Percentiles rank a stretch among this genome's conserved stretches.
Conservation (phyloP, 1,140 invertebrate genomes). For the Lordiphosa collinella region DNA sequence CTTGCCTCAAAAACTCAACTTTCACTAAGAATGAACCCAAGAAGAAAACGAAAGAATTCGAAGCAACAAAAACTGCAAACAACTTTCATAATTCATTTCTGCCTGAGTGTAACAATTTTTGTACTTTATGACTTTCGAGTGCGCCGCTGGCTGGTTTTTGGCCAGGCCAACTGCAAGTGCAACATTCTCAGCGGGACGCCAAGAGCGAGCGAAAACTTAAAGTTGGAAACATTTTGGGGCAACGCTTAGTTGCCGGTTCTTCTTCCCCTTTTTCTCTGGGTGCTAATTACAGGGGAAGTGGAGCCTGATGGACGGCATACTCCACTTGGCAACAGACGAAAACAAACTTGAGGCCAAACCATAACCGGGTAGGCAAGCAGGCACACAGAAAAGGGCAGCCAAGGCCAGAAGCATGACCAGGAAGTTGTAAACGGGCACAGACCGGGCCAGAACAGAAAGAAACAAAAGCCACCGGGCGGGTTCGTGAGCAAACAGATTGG, state of each 20-base stretch:
- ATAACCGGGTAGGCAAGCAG: slow-evolving; percentile 34
- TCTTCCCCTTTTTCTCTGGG: not conserved
- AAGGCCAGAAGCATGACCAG: slow-evolving; percentile 65
- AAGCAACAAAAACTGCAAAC: slow-evolving; percentile 51
- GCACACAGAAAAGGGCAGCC: slow-evolving; percentile 31
- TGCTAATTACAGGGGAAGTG: slow-evolving; percentile 64
- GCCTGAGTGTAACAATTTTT: slow-evolving; percentile 76
- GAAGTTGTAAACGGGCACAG: slow-evolving; percentile 66
- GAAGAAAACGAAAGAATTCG: not conserved
- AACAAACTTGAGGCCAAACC: slow-evolving; percentile 68
- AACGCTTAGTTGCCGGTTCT: slow-evolving; percentile 12
- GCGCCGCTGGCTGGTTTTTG: slow-evolving; percentile 39
- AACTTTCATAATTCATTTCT: slow-evolving; percentile 77
- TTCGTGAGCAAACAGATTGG: slow-evolving; percentile 70
- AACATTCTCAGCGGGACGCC: slow-evolving; percentile 22
- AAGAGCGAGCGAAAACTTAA: slow-evolving; percentile 46
- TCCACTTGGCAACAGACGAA: slow-evolving; percentile 57
- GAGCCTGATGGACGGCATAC: slow-evolving; percentile 40
- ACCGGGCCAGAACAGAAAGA: slow-evolving; percentile 24
- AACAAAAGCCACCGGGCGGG: slow-evolving; percentile 27
- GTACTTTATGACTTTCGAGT: slow-evolving; percentile 75
- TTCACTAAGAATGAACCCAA: slow-evolving; percentile 18
- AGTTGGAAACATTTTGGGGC: slow-evolving; percentile 19
- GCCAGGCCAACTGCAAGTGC: slow-evolving; percentile 50
- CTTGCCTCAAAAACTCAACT: slow-evolving; percentile 40